Evolutionary conservation across 1,140 invertebrate species (phyloP).

Genomic region (Heliconius eleuchia): DNA sequence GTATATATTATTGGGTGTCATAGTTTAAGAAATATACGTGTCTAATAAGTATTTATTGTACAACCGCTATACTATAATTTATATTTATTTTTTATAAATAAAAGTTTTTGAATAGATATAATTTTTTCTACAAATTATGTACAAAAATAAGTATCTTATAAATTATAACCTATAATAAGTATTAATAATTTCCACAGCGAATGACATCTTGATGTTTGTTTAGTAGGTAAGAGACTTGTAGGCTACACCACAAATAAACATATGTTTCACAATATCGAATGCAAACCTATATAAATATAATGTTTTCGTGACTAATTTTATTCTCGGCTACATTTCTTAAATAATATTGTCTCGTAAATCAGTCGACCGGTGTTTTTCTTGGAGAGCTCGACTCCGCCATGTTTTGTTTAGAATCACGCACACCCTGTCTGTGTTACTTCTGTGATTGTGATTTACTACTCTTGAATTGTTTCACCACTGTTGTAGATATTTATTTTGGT

Average conservation of each 20-base stretch:
- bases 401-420: slow-evolving; percentile 80
- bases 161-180: background rate
- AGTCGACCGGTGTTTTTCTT: slow-evolving; percentile 78
- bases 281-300: slow-evolving; percentile 59
- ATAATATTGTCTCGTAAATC: slow-evolving; percentile 79
- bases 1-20: background rate
- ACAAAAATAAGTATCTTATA: background rate
- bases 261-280: slow-evolving; percentile 39
- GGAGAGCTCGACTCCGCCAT: slow-evolving; percentile 59
- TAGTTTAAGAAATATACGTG: background rate
- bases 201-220: slow-evolving; percentile 1
- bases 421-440: slow-evolving; percentile 64
- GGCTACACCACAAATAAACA: slow-evolving; percentile 22
- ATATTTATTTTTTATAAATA: too few relatives aligned
- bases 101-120: background rate
- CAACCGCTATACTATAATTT: background rate
- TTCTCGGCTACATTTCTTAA: slow-evolving; percentile 72
- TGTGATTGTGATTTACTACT: slow-evolving; percentile 70
- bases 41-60: background rate
- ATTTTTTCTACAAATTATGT: background rate
- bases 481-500: slow-evolving; percentile 50
- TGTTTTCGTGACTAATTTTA: slow-evolving; percentile 73
- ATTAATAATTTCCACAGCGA: background rate
- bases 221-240: background rate
- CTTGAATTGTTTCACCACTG: slow-evolving; percentile 63